Evolutionary conservation across 2,113 vertebrate species (phyloP).

Genomic region (Pipa parva): DNA sequence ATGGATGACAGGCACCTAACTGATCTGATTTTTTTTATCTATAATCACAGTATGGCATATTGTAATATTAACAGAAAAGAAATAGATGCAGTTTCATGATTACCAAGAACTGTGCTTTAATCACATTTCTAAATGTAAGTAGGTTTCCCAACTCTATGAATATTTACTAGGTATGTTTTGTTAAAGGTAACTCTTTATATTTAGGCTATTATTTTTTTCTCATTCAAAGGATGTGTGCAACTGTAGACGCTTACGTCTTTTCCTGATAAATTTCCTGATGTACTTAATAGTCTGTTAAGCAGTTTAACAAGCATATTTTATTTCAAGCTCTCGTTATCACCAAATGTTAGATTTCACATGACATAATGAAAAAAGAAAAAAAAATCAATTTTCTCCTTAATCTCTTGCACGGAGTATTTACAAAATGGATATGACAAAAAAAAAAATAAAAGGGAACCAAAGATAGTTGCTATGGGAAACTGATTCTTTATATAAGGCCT

Average conservation of each 20-base stretch:
- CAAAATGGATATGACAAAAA: background rate
- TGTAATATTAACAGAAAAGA: no score
- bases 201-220: no score
- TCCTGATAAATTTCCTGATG: background rate
- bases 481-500: background rate
- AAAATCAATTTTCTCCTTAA: background rate
- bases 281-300: background rate
- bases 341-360: background rate
- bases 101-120: no score
- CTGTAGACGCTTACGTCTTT: background rate
- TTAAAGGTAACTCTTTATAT: no score
- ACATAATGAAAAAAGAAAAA: background rate
- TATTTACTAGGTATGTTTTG: no score
- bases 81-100: no score
- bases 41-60: no score
- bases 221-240: background rate
- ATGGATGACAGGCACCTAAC: no score
- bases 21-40: no score
- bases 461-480: slow-evolving; percentile 4
- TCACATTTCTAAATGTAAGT: no score
- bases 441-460: background rate
- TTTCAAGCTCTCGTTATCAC: no score
- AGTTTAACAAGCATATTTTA: background rate
- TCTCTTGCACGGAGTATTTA: background rate
- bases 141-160: no score